These are phyloP conservation scores for Nasalis larvatus DNA, from an alignment of 2,113 vertebrate genomes.

Conservation along the genomic window DNA sequence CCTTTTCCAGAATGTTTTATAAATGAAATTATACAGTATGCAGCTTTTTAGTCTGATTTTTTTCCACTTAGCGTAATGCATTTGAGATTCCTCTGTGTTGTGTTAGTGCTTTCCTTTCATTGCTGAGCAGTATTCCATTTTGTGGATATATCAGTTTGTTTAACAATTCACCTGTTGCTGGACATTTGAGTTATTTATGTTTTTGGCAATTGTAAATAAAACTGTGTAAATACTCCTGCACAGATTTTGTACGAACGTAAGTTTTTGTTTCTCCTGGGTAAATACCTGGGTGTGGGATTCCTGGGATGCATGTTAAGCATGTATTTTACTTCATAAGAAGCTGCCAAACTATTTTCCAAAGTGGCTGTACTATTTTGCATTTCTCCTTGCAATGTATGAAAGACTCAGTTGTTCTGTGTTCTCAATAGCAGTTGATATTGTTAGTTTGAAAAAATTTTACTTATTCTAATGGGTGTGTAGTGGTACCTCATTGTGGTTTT, in stretches of 20 bases:
- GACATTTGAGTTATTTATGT: not conserved
- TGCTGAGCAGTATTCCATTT: not conserved
- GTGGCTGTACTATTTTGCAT: not conserved
- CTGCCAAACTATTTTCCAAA: not conserved
- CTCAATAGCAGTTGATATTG: not conserved
- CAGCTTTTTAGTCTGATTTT: not conserved
- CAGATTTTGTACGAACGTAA: not conserved
- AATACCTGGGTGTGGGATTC: not conserved
- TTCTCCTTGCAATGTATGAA: not conserved
- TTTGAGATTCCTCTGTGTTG: not conserved
- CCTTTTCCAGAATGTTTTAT: not conserved
- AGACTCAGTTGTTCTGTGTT: not conserved
- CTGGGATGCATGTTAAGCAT: not conserved
- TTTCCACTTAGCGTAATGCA: not conserved
- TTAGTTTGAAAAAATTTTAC: not conserved
- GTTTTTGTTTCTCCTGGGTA: conserved; percentile 39
- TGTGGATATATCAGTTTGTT: not conserved
- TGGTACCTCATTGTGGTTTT: not conserved
- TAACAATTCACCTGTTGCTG: not conserved
- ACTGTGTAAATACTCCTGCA: not conserved
- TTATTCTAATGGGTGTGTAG: not conserved
- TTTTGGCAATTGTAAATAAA: conserved; percentile 31
- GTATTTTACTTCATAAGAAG: conserved; percentile 37
- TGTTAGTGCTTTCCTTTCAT: not conserved
- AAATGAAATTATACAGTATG: not conserved